These are phyloP conservation scores for Strigops habroptila DNA, from an alignment of 2,113 vertebrate genomes.

Conservation along the genomic window DNA sequence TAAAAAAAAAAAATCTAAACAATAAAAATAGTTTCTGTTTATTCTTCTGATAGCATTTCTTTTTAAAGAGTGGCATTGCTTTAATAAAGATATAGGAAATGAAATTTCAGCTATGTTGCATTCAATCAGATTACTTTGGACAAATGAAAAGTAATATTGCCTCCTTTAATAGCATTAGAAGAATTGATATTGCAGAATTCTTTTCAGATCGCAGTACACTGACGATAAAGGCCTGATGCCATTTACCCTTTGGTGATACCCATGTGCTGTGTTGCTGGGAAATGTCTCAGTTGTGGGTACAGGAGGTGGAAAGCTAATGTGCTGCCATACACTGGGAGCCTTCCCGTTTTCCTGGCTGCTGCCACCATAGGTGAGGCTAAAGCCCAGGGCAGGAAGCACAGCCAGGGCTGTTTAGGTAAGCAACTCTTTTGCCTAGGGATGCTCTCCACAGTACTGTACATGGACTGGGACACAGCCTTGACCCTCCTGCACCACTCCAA, in stretches of 20 bases:
- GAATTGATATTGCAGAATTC: slow-evolving; percentile 2
- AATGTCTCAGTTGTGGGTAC: neutral
- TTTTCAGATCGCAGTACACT: neutral
- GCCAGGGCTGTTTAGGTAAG: fast-evolving
- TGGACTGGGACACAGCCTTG: neutral
- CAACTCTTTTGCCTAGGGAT: neutral
- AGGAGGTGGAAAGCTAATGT: neutral
- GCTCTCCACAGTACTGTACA: neutral
- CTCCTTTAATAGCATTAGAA: slow-evolving; percentile 57
- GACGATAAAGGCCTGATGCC: neutral
- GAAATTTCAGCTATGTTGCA: slow-evolving; percentile 52
- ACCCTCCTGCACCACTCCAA: neutral
- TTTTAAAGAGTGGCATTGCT: slow-evolving; percentile 40
- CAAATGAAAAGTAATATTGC: slow-evolving; percentile 61
- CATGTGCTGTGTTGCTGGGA: neutral
- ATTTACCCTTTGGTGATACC: neutral
- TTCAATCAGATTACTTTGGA: slow-evolving; percentile 62
- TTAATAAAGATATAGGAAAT: slow-evolving; percentile 70
- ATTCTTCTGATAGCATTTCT: slow-evolving; percentile 59
- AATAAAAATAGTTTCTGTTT: slow-evolving; percentile 60
- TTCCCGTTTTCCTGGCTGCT: neutral
- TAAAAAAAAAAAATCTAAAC: neutral
- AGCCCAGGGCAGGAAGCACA: neutral
- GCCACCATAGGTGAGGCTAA: neutral
- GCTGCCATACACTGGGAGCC: neutral